Evolutionary conservation across 2,888 invertebrate genomes (phyloP).

Genomic region (Chrysomela aeneicollis): DNA sequence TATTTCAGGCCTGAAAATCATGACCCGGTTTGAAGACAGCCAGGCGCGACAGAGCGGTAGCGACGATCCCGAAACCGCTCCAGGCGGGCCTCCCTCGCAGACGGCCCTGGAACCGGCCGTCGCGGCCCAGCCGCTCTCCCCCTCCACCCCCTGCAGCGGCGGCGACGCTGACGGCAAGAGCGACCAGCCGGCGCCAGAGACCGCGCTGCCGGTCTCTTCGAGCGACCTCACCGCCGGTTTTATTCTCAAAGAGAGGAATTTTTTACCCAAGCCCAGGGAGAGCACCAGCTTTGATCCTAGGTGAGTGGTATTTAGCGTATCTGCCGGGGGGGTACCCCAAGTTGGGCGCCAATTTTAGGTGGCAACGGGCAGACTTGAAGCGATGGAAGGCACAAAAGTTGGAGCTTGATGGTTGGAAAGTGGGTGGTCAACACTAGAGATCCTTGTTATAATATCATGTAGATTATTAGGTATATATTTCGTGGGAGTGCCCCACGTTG

Average conservation of each 20-base stretch:
- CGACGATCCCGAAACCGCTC: constrained; percentile 24
- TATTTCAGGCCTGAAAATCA: constrained; percentile 53
- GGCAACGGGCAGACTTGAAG: too few species aligned
- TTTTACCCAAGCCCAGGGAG: constrained; percentile 51
- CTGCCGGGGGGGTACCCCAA: neutral
- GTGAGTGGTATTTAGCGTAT: constrained; percentile 28
- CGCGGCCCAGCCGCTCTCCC: neutral
- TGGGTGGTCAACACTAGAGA: too few species aligned
- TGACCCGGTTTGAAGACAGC: constrained; percentile 52
- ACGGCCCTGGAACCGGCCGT: constrained; percentile 23
- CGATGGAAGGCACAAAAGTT: too few species aligned
- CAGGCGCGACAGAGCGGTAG: constrained; percentile 32
- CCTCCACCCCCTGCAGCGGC: constrained; percentile 14
- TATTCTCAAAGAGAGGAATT: constrained; percentile 52
- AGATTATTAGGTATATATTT: too few species aligned
- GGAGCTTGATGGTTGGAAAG: too few species aligned
- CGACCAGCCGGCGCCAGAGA: constrained; percentile 29
- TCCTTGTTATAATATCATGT: too few species aligned
- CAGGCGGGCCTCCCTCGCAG: constrained; percentile 12
- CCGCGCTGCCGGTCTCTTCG: constrained; percentile 45
- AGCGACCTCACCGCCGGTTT: constrained; percentile 44
- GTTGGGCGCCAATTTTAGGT: constrained; percentile 14
- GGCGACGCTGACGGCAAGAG: constrained; percentile 27
- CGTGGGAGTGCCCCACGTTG: too few species aligned
- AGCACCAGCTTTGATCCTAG: constrained; percentile 54